These are phyloP conservation scores for Ophion ventricosus DNA, from an alignment of 2,888 invertebrate species.

Conservation along the genomic window DNA sequence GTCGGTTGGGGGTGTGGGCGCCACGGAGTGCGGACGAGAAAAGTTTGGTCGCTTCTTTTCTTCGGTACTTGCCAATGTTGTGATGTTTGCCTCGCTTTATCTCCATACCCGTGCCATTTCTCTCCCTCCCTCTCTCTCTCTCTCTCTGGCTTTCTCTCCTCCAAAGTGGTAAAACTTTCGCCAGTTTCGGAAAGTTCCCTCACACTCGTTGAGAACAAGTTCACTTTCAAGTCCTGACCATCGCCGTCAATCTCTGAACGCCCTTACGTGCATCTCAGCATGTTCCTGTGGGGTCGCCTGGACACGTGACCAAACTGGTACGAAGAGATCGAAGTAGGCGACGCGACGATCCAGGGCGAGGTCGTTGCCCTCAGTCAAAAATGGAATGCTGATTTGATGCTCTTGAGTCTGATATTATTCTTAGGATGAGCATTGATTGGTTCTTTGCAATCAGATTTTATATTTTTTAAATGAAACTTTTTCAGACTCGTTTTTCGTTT, in stretches of 20 bases:
- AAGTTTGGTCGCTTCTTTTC: slow-evolving; percentile 42
- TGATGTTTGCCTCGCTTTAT: slow-evolving; percentile 23
- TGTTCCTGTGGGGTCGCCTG: slow-evolving; percentile 15
- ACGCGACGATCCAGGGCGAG: too few relatives aligned
- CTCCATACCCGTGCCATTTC: slow-evolving; percentile 10
- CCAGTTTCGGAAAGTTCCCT: slow-evolving; percentile 35
- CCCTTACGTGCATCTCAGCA: slow-evolving; percentile 32
- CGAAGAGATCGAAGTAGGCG: not conserved
- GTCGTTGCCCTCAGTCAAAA: not conserved
- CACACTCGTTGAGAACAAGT: slow-evolving; percentile 46
- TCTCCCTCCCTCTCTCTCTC: not conserved
- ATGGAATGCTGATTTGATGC: not conserved
- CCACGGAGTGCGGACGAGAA: slow-evolving; percentile 45
- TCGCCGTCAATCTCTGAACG: slow-evolving; percentile 13
- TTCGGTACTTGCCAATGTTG: not conserved
- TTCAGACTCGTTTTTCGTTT: too few relatives aligned
- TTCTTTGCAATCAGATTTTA: too few relatives aligned
- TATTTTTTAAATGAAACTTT: too few relatives aligned
- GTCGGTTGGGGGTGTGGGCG: slow-evolving; percentile 46
- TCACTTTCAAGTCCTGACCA: slow-evolving; percentile 50
- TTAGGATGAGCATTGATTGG: too few relatives aligned
- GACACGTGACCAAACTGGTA: not conserved
- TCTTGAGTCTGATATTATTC: not conserved
- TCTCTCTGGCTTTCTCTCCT: not conserved
- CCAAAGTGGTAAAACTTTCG: slow-evolving; percentile 49